Evolutionary conservation across 2,113 vertebrate genomes (phyloP).

Genomic region (Ochotona princeps): DNA sequence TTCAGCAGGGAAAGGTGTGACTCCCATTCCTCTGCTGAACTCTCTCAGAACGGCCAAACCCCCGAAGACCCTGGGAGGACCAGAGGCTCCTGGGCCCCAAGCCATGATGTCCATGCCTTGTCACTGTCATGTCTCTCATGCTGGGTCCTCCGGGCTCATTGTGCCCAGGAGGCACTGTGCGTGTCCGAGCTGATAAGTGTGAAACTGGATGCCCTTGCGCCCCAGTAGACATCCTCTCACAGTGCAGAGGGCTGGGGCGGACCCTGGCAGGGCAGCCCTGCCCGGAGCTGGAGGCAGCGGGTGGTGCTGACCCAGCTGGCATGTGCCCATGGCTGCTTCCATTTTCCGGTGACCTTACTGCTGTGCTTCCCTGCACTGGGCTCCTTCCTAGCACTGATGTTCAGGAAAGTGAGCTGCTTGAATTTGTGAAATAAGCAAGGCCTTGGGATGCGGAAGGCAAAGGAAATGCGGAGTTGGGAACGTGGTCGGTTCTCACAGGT

Average conservation of each 20-base stretch:
- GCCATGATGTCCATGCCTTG: accelerated
- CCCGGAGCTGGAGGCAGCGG: too few species aligned
- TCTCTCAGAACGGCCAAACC: accelerated
- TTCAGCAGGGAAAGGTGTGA: accelerated
- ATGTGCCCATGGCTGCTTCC: accelerated
- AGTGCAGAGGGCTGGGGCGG: accelerated
- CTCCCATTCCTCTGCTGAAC: accelerated
- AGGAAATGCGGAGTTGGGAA: accelerated
- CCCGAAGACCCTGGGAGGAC: accelerated
- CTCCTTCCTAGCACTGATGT: not conserved
- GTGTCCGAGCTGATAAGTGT: not conserved
- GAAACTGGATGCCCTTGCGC: not conserved
- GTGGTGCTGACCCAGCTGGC: accelerated
- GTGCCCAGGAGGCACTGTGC: not conserved
- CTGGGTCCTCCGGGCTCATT: accelerated
- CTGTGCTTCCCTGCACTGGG: not conserved
- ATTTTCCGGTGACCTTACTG: not conserved
- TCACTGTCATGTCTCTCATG: accelerated
- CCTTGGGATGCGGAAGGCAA: not conserved
- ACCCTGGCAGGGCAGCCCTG: accelerated
- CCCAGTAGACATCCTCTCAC: not conserved
- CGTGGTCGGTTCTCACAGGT: not conserved
- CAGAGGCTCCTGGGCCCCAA: accelerated
- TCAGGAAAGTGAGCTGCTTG: not conserved
- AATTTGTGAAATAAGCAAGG: not conserved